These are phyloP conservation scores for Symphodus melops DNA, from an alignment of 2,113 vertebrate species.

Conservation along the genomic window DNA sequence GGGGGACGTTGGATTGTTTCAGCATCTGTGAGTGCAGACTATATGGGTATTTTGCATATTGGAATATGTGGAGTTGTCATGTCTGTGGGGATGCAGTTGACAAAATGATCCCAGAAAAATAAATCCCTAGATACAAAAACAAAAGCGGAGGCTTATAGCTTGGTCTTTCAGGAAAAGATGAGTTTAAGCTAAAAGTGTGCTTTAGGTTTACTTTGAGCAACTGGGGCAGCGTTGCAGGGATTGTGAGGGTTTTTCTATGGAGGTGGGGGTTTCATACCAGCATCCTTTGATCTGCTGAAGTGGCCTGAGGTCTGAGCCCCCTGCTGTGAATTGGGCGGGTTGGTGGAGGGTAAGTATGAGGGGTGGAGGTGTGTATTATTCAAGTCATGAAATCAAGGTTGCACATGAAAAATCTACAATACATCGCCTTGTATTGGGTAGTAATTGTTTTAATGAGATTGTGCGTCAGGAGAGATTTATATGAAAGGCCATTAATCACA, in stretches of 20 bases:
- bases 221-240: slow-evolving; percentile 4
- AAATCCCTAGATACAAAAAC: background rate
- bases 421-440: background rate
- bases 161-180: background rate
- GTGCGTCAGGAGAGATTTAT: slow-evolving; percentile 46
- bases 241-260: too few relatives aligned
- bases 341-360: background rate
- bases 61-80: background rate
- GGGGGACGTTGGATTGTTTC: slow-evolving; percentile 33
- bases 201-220: slow-evolving; percentile 11
- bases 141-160: background rate
- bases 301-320: slow-evolving; percentile 53
- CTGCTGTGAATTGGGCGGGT: slow-evolving; percentile 34
- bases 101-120: background rate
- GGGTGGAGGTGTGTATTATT: slow-evolving; percentile 6
- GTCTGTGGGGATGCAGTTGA: too few relatives aligned
- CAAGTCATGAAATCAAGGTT: slow-evolving; percentile 41
- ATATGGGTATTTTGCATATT: slow-evolving; percentile 4
- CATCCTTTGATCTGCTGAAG: slow-evolving; percentile 64
- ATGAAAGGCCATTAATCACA: slow-evolving; percentile 34
- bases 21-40: slow-evolving; percentile 38
- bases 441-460: slow-evolving; percentile 41
- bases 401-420: background rate
- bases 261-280: slow-evolving; percentile 5
- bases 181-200: slow-evolving; percentile 13